A percentile compares a stretch with the other conserved stretches of the same genome.
Conservation (phyloP, 2,888 invertebrate genomes). For the Apamea anceps region DNA sequence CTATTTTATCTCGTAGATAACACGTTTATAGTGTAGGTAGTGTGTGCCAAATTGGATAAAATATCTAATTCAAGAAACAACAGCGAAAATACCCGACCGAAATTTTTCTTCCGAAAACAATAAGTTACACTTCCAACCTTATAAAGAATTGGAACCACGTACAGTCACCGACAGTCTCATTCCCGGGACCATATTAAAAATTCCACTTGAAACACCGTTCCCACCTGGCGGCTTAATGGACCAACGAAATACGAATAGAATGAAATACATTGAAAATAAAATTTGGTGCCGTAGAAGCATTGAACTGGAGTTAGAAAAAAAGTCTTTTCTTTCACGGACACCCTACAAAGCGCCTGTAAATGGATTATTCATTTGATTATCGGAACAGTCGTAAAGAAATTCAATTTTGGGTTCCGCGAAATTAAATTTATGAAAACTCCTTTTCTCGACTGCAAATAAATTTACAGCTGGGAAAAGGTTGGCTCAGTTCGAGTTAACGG, state of each 20-base stretch:
- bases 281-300: conserved; percentile 41
- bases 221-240: conserved; percentile 75
- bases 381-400: conserved; percentile 85
- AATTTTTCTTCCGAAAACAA: conserved; percentile 62
- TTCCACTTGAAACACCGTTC: conserved; percentile 73
- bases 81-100: conserved; percentile 18
- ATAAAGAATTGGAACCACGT: conserved; percentile 67
- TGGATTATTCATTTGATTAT: conserved; percentile 88
- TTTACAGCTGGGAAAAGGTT: conserved; percentile 76
- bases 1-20: not conserved
- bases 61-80: conserved; percentile 23
- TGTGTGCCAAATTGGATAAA: not conserved
- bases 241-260: conserved; percentile 67
- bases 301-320: conserved; percentile 47
- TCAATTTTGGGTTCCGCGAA: conserved; percentile 83
- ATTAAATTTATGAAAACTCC: conserved; percentile 84
- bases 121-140: conserved; percentile 62
- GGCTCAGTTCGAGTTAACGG: conserved; percentile 62
- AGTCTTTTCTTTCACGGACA: conserved; percentile 67
- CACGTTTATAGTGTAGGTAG: not conserved
- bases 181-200: conserved; percentile 71
- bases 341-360: conserved; percentile 75
- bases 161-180: conserved; percentile 67
- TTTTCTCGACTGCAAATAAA: conserved; percentile 82
- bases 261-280: conserved; percentile 66